Conservation (phyloP, 2,113 vertebrate genomes). For the Bucco capensis region DNA sequence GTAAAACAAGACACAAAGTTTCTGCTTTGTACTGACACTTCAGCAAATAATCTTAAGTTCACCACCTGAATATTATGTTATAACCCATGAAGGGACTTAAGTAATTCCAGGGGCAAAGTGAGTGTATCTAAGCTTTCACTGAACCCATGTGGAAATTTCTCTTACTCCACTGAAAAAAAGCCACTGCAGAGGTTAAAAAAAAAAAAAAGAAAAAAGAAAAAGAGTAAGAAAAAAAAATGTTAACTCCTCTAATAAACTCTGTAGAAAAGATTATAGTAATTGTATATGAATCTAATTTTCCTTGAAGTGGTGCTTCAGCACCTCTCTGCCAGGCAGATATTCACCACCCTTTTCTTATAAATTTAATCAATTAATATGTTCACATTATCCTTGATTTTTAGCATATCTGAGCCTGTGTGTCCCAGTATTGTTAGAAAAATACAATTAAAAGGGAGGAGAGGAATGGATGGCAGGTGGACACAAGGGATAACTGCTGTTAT, state of each 20-base stretch:
- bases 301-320: not conserved
- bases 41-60: not conserved
- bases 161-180: not conserved
- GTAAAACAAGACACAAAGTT: not conserved
- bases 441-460: not conserved
- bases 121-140: not conserved
- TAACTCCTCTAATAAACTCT: not conserved
- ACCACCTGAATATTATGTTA: not conserved
- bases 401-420: not conserved
- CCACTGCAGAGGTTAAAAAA: not conserved
- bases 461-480: not conserved
- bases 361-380: not conserved
- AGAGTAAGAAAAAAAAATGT: no score
- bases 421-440: not conserved
- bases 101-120: not conserved
- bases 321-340: not conserved
- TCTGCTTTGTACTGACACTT: not conserved
- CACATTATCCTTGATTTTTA: not conserved
- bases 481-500: not conserved
- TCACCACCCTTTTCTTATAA: not conserved
- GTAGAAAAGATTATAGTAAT: not conserved
- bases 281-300: not conserved
- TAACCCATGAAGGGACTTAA: rapidly evolving
- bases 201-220: no score
- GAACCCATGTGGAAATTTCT: not conserved